These are phyloP conservation scores for Machimus rusticus DNA, from an alignment of 2,888 invertebrate species.

Conservation along the genomic window DNA sequence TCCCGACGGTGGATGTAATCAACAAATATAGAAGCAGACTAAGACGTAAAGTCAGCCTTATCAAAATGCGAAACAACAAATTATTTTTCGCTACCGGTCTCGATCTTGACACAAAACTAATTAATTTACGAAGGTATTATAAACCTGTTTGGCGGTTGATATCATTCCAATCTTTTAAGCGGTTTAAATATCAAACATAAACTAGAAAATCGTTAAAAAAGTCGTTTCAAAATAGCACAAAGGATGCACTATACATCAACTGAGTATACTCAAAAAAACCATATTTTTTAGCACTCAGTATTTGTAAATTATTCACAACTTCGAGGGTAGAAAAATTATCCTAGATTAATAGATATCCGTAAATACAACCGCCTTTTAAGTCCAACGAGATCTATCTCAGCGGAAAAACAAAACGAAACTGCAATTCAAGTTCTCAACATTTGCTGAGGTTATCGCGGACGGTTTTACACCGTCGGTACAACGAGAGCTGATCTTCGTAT, in stretches of 20 bases:
- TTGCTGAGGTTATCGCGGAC: conserved; percentile 13
- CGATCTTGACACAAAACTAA: background rate
- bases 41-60: background rate
- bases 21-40: background rate
- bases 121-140: background rate
- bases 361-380: background rate
- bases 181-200: background rate
- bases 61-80: background rate
- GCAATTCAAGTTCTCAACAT: background rate
- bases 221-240: background rate
- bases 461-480: background rate
- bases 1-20: background rate
- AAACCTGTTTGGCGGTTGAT: background rate
- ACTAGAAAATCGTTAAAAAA: background rate
- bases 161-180: background rate
- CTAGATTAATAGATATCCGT: background rate
- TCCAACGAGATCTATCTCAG: background rate
- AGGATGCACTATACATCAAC: background rate
- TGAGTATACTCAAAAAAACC: background rate
- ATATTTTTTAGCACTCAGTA: background rate
- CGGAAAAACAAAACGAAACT: conserved; percentile 34
- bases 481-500: background rate
- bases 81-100: background rate
- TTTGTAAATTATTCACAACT: background rate
- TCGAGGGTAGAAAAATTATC: background rate